These are phyloP conservation scores for Hydrozoanthus gracilis DNA, from an alignment of 92 coral and sea anemone genomes.

Conservation along the genomic window DNA sequence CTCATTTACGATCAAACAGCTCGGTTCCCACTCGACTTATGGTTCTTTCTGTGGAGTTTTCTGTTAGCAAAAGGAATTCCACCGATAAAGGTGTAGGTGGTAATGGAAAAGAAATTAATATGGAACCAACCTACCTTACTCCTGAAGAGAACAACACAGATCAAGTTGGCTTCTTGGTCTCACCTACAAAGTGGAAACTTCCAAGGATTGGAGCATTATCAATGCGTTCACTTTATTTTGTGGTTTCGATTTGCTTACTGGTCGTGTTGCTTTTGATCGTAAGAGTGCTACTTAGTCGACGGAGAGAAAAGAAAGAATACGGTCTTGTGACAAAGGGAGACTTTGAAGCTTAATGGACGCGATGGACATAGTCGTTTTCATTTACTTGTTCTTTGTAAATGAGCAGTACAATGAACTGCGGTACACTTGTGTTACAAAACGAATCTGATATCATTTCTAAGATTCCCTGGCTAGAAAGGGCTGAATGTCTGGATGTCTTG, in stretches of 20 bases:
- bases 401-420: no score
- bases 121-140: not conserved
- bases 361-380: not conserved
- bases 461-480: no score
- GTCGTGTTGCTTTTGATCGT: slow-evolving; percentile 75
- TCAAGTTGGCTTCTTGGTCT: slow-evolving; percentile 18
- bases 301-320: slow-evolving; percentile 72
- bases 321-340: slow-evolving; percentile 89
- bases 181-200: slow-evolving; percentile 43
- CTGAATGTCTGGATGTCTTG: no score
- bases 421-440: no score
- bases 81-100: not conserved
- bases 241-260: slow-evolving; percentile 73
- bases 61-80: slow-evolving; percentile 28
- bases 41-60: slow-evolving; percentile 41
- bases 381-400: no score
- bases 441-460: no score
- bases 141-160: not conserved
- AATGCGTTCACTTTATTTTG: slow-evolving; percentile 78
- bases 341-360: slow-evolving; percentile 74
- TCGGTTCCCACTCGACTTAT: slow-evolving; percentile 30
- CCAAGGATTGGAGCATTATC: slow-evolving; percentile 67
- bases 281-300: slow-evolving; percentile 71
- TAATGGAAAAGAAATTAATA: not conserved
- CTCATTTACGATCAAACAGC: slow-evolving; percentile 34